Percentiles rank a stretch among this genome's conserved stretches.
Conservation (phyloP, 2,888 invertebrate species). For the Ligdia adustata region DNA sequence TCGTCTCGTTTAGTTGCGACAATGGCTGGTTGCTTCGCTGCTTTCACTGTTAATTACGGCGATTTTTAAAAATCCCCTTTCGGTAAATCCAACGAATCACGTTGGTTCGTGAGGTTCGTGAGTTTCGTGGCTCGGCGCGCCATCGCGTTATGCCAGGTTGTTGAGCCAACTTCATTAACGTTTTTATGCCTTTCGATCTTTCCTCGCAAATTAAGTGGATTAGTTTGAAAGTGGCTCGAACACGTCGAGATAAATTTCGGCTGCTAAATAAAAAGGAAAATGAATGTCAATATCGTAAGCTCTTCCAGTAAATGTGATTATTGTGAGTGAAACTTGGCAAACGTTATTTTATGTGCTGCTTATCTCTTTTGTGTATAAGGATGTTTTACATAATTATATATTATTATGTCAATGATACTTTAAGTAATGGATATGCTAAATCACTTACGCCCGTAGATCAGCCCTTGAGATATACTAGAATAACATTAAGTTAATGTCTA, state of each 20-base stretch:
- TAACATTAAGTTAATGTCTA: too few relatives aligned
- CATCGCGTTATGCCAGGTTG: conserved; percentile 24
- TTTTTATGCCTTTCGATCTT: conserved; percentile 42
- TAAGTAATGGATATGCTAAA: too few relatives aligned
- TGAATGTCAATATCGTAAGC: conserved; percentile 12
- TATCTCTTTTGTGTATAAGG: background rate
- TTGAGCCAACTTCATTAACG: conserved; percentile 42
- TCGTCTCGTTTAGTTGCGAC: conserved; percentile 53
- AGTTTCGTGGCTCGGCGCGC: conserved; percentile 24
- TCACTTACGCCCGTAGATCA: too few relatives aligned
- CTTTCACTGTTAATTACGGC: conserved; percentile 59
- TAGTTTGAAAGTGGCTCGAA: conserved; percentile 41
- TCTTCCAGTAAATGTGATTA: conserved; percentile 8
- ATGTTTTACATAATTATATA: too few relatives aligned
- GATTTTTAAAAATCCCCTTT: conserved; percentile 44
- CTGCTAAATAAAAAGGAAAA: conserved; percentile 20
- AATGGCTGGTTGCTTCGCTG: conserved; percentile 56
- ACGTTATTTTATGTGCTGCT: background rate
- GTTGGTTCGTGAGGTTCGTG: conserved; percentile 25
- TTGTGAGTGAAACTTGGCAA: conserved; percentile 2
- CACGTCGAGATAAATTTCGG: conserved; percentile 38
- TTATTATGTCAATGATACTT: too few relatives aligned
- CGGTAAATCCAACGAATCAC: conserved; percentile 54
- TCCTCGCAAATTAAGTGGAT: conserved; percentile 42
- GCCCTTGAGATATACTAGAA: too few relatives aligned